Conservation (phyloP, 2,888 invertebrate genomes). For the Embidobia sp. region DNA sequence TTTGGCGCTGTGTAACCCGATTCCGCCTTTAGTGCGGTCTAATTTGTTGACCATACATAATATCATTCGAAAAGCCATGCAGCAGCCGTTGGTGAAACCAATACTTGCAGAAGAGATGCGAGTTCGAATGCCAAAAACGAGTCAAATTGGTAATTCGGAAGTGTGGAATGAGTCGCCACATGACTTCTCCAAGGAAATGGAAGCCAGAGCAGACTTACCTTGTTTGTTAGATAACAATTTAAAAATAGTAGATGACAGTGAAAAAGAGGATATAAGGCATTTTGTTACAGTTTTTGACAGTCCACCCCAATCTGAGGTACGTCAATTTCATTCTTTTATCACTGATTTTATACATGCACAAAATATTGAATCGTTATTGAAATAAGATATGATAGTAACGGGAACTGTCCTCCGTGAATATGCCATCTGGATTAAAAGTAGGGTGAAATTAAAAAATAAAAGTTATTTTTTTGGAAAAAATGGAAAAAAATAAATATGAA, state of each 20-base stretch:
- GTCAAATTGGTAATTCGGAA: constrained; percentile 69
- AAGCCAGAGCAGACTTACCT: constrained; percentile 75
- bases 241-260: neutral
- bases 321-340: too few relatives aligned
- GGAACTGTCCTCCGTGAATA: too few relatives aligned
- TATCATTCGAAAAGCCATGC: constrained; percentile 87
- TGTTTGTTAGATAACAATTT: constrained; percentile 71
- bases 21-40: constrained; percentile 89
- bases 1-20: constrained; percentile 95
- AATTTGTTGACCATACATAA: constrained; percentile 84
- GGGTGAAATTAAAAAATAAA: too few relatives aligned
- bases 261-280: constrained; percentile 21
- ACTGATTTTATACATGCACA: too few relatives aligned
- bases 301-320: constrained; percentile 71
- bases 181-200: constrained; percentile 74
- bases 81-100: constrained; percentile 85
- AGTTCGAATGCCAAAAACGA: constrained; percentile 74
- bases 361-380: too few relatives aligned
- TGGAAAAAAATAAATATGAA: too few relatives aligned
- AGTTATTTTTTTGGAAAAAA: too few relatives aligned
- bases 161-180: constrained; percentile 74
- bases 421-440: too few relatives aligned
- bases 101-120: constrained; percentile 74
- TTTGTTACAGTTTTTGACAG: constrained; percentile 75
- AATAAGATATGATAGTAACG: too few relatives aligned